These are phyloP conservation scores for Microtus ochrogaster DNA, from an alignment of 2,113 vertebrate species.

Conservation along the genomic window DNA sequence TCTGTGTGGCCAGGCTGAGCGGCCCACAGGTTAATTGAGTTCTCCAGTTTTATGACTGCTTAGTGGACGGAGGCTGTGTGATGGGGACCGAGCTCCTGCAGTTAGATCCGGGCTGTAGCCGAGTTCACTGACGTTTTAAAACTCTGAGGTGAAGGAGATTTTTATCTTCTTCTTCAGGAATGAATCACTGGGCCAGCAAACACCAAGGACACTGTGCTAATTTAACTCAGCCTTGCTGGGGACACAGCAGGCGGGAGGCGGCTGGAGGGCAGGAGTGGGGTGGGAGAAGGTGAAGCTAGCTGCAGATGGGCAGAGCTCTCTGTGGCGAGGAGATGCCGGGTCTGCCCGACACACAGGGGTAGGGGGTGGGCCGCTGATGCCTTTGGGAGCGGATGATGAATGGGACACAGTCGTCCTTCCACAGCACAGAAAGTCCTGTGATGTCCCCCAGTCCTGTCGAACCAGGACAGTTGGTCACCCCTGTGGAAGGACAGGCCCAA, in stretches of 20 bases:
- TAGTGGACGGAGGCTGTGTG: slow-evolving; percentile 13
- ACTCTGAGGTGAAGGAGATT: slow-evolving; percentile 58
- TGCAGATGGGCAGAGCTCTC: background rate
- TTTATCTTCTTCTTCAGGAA: slow-evolving; percentile 70
- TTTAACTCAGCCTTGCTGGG: slow-evolving; percentile 50
- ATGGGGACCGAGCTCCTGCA: background rate
- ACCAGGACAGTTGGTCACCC: background rate
- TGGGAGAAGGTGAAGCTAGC: background rate
- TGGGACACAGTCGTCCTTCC: too few species aligned
- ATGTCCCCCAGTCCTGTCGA: background rate
- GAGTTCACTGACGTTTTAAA: background rate
- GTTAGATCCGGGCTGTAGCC: slow-evolving; percentile 22
- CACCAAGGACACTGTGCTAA: slow-evolving; percentile 61
- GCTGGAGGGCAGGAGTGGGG: background rate
- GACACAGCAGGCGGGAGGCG: background rate
- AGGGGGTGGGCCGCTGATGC: background rate
- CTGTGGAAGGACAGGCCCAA: background rate
- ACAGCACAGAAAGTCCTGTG: background rate
- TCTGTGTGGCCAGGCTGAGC: slow-evolving; percentile 64
- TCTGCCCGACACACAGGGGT: background rate
- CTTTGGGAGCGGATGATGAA: background rate
- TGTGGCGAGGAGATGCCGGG: background rate
- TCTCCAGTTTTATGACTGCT: slow-evolving; percentile 79
- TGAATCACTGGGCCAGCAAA: slow-evolving; percentile 58
- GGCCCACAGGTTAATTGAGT: slow-evolving; percentile 78